phyloP scores from a whole-genome alignment of 2,113 vertebrate species.

The Galemys pyrenaicus region DNA sequence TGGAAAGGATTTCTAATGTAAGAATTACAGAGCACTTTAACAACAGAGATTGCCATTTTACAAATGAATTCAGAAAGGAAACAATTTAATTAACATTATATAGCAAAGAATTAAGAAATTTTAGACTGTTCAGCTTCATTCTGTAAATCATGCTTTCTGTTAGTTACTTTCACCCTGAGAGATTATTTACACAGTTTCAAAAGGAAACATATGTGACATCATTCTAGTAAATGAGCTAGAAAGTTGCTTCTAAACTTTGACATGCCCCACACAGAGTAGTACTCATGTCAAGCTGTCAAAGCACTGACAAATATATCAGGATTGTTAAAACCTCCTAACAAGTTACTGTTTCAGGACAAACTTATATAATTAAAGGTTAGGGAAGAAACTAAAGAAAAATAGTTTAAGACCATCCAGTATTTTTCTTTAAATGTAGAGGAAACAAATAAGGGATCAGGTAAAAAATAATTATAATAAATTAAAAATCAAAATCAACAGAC shows the following conservation, averaged over 20 bases:
- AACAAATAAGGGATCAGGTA: too few species aligned
- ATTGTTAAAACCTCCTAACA: background rate
- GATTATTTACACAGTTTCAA: background rate
- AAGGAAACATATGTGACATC: background rate
- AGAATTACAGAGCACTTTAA: background rate
- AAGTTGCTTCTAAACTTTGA: conserved; percentile 15
- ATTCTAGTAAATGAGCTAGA: background rate
- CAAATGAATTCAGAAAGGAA: background rate
- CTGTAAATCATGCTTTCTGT: background rate
- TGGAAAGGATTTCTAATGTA: background rate
- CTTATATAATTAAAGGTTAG: conserved; percentile 13
- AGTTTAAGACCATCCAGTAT: too few species aligned
- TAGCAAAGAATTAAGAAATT: conserved; percentile 23
- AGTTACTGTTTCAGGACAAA: background rate
- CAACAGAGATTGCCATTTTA: conserved; percentile 29
- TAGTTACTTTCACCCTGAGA: background rate
- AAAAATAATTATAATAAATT: too few species aligned
- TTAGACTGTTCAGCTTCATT: background rate
- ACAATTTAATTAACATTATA: background rate
- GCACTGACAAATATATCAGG: background rate
- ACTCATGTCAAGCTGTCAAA: background rate
- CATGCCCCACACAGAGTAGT: background rate
- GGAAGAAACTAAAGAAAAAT: conserved; percentile 34
- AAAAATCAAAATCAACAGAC: too few species aligned
- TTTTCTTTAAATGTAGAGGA: too few species aligned